Evolutionary conservation across 2,797 vertebrate species (phyloP), one percentile per base, ranked within the genome.

Genomic region (Crypturellus tataupa): DNA sequence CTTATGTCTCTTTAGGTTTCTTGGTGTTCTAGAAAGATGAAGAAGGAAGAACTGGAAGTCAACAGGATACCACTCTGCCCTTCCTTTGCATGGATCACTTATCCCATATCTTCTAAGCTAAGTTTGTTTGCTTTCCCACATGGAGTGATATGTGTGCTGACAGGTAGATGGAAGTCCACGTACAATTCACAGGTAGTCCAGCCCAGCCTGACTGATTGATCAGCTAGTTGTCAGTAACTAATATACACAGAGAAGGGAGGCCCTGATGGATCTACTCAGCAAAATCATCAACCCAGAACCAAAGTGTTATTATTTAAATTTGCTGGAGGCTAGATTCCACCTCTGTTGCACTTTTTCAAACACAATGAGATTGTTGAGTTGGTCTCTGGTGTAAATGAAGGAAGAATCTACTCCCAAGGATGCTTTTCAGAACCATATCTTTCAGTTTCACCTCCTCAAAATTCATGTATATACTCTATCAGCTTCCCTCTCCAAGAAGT

Each of bases 31-130:
- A 58, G 39, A 31, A 70, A 90, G 65, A 33, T 92, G 46, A 85
- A 37, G 27, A 40, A 89, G 53, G 79, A 87, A 89, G 72, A 83
- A 0, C 9, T 81, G 47, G 63, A 56, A 76, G 67, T 78, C 69
- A 75, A 49, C 84, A 94, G 94, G 92, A 95, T 95, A 64, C 44
- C n/a, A 18, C 56, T 64, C 63, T 95, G 87, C 69, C 94, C 91
- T 39, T 2, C 3, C 73, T 93, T 3, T 2, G 67, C 87, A 94
- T 0, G 89, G 92, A 93, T 97, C 93, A 94, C 82, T 96, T 83
- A 73, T 91, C 37, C 25, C 19, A 27, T 81, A 60, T 2, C 1
- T 68, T 68, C 67, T 51, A 58, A 80, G 65, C 29, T 2, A 4
- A 0, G 2, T 85, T 95, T 96, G 73, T 97, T 96, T 97, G 87